Percentiles rank a stretch among this genome's conserved stretches.
These are phyloP conservation scores for Delia radicum DNA, from an alignment of 1,140 invertebrate genomes.

Conservation along the genomic window DNA sequence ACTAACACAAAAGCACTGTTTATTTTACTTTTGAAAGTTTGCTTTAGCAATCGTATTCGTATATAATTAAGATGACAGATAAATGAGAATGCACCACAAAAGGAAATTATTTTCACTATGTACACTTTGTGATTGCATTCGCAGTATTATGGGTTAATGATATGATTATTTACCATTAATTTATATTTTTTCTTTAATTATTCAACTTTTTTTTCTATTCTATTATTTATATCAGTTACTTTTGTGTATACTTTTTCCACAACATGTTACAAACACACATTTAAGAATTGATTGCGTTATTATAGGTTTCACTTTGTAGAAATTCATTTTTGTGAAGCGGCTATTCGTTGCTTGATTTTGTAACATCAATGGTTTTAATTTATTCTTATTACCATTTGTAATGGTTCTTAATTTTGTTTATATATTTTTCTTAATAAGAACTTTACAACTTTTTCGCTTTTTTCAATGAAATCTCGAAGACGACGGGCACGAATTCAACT, in stretches of 20 bases:
- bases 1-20: not conserved
- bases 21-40: not conserved
- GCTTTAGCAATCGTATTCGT: conserved; percentile 1
- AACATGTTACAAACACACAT: not conserved
- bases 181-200: not conserved
- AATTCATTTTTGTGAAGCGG: not conserved
- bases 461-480: not conserved
- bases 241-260: not conserved
- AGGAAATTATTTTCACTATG: not conserved
- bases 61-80: not conserved
- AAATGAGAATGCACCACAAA: not conserved
- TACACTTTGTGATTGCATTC: not conserved
- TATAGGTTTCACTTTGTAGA: not conserved
- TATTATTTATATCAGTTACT: not conserved
- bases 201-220: not conserved
- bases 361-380: not conserved
- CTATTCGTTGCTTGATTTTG: no score
- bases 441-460: not conserved
- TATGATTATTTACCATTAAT: not conserved
- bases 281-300: not conserved
- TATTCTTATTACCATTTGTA: not conserved
- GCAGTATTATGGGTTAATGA: not conserved
- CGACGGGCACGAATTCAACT: not conserved
- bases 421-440: not conserved
- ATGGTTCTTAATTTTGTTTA: not conserved